Base-by-base conservation (phyloP, 2,113 vertebrate species). In the Chaetodon auriga region DNA sequence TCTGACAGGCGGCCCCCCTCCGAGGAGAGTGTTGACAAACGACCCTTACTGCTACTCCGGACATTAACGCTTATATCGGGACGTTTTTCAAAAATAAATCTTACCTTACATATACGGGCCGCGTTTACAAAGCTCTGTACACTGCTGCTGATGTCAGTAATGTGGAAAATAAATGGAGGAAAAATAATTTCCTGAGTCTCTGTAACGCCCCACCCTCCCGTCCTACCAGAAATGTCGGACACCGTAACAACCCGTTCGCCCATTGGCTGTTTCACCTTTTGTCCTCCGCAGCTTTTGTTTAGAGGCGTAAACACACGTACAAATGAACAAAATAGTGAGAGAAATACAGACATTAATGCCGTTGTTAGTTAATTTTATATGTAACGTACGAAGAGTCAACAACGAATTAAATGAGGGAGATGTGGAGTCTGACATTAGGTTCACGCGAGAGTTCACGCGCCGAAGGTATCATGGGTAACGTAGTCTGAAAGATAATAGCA, bases 1-100 rank as follows among this genome's bases (percentile, higher is more conserved):
- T 38, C 14, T 66, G 69, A 86, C 78, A 90, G 78, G 43, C 78
- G 83, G 84, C 90, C 95, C 95, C 94, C 93, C 84, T 92, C 80
- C 86, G 83, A 90, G 95, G 95, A 95, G 95, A 93, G 81, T 82
- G 87, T 89, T 92, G 95, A 96, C 95, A 94, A 93, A 95, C 95
- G 95, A 96, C 95, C 80, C 80, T 43, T 12, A 6, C 72, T 64
- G 82, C 81, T 60, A 62, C 71, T 57, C 35, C 23, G 21, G 19
- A 66, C 84, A 51, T 62, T n/a, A 60, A 38, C 66, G 1, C 16
- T 19, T 1, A 8, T 3, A 60, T 21, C 2, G 5, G 21, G 5
- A 19, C 49, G 21, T 57, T 62, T 45, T 38, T 43, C 6, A 0
- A 60, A 23, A 54, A 12, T 45, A 0, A 0, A 30, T 41, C 83